Conservation (phyloP, 2,888 invertebrate genomes). For the Lordiphosa andalusiaca region DNA sequence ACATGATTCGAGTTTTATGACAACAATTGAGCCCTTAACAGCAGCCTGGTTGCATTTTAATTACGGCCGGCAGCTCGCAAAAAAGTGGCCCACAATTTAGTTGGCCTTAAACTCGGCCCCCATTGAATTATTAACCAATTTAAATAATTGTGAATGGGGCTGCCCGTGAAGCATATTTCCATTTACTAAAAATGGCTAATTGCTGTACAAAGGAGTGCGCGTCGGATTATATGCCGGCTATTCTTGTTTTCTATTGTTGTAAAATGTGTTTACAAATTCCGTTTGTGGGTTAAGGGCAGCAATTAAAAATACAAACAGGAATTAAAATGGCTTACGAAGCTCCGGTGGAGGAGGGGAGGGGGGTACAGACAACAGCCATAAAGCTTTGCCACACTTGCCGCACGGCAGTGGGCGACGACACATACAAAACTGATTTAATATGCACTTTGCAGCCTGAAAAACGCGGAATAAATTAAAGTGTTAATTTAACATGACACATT, state of each 20-base stretch:
- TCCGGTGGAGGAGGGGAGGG: too few relatives aligned
- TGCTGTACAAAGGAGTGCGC: constrained; percentile 3
- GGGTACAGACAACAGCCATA: too few relatives aligned
- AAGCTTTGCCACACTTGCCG: constrained; percentile 7
- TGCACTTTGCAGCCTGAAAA: constrained; percentile 71
- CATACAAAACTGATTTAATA: constrained; percentile 75
- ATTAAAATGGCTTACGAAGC: constrained; percentile 69
- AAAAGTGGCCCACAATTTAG: constrained; percentile 34
- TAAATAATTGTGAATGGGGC: constrained; percentile 35
- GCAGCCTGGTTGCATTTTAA: constrained; percentile 47
- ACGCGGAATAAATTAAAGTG: constrained; percentile 78
- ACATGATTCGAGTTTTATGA: constrained; percentile 58
- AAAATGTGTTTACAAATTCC: constrained; percentile 57
- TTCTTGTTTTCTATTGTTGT: constrained; percentile 60
- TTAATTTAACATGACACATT: constrained; percentile 77
- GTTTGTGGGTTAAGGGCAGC: constrained; percentile 68
- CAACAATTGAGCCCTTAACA: constrained; percentile 56
- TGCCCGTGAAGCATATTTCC: not conserved
- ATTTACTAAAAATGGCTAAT: constrained; percentile 13
- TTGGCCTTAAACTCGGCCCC: constrained; percentile 33
- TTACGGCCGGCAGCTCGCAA: constrained; percentile 27
- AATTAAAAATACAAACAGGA: constrained; percentile 73
- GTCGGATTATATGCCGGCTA: constrained; percentile 31
- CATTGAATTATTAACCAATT: constrained; percentile 36
- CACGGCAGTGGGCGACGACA: constrained; percentile 39